These are phyloP conservation scores for Drosophila kepulauana DNA, from an alignment of 1,140 invertebrate species.

Conservation along the genomic window DNA sequence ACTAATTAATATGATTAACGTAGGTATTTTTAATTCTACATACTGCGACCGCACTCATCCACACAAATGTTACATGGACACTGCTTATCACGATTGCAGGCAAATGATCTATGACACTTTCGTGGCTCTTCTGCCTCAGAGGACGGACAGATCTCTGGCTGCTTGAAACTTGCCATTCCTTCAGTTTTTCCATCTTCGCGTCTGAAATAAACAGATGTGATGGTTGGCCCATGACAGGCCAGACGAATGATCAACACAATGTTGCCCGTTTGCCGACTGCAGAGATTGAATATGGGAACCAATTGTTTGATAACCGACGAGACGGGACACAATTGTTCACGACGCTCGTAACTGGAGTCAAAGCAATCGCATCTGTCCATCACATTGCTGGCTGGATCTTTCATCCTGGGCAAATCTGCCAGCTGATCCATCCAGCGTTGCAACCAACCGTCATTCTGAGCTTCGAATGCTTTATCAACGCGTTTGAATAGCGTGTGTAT, in stretches of 20 bases:
- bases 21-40: neutral
- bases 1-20: neutral
- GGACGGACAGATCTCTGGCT: conserved; percentile 13
- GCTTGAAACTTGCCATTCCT: neutral
- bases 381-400: conserved; percentile 30
- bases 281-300: conserved; percentile 73
- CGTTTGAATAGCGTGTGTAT: conserved; percentile 70
- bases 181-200: neutral
- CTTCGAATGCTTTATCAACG: conserved; percentile 64
- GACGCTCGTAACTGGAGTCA: conserved; percentile 28
- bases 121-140: neutral
- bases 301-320: conserved; percentile 62
- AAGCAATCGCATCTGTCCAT: conserved; percentile 68
- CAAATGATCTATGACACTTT: conserved; percentile 61
- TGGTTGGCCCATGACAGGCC: conserved; percentile 70
- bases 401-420: conserved; percentile 47
- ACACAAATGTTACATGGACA: conserved; percentile 67
- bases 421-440: conserved; percentile 34
- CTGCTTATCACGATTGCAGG: conserved; percentile 62
- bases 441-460: conserved; percentile 62
- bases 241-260: conserved; percentile 69
- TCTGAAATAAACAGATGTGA: conserved; percentile 60
- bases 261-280: conserved; percentile 73
- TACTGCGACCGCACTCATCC: conserved; percentile 60
- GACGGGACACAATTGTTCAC: conserved; percentile 68